Evolutionary conservation across 2,797 vertebrate species (phyloP).

Genomic region (Triplophysa bombifrons): DNA sequence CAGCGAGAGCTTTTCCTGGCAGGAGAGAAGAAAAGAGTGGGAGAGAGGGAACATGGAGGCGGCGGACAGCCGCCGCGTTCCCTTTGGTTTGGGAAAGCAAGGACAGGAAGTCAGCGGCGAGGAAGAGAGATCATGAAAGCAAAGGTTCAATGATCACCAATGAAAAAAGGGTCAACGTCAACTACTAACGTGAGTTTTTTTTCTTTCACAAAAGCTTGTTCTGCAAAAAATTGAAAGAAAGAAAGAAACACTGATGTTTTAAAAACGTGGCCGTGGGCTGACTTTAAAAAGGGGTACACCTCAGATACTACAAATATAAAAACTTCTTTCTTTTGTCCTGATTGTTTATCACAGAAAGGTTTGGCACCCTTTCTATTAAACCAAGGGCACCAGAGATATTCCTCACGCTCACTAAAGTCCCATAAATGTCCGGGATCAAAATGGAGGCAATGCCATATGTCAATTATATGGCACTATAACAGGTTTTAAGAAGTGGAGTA

Average conservation of each 20-base stretch:
- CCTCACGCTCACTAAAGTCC: conserved; percentile 77
- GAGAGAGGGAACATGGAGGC: conserved; percentile 64
- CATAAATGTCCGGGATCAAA: conserved; percentile 82
- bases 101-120: conserved; percentile 75
- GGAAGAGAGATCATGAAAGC: conserved; percentile 69
- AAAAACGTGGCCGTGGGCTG: not conserved
- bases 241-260: not conserved
- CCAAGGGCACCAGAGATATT: conserved; percentile 82
- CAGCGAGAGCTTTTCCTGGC: conserved; percentile 67
- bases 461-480: conserved; percentile 83
- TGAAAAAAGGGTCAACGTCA: conserved; percentile 60
- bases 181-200: conserved; percentile 58
- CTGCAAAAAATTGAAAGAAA: not conserved
- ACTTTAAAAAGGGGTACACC: not conserved
- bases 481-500: conserved; percentile 79
- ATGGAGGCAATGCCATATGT: conserved; percentile 79
- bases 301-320: conserved; percentile 58
- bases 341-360: conserved; percentile 78
- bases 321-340: conserved; percentile 58
- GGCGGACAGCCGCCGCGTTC: conserved; percentile 55
- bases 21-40: conserved; percentile 65
- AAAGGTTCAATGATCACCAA: conserved; percentile 76
- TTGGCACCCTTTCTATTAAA: conserved; percentile 82
- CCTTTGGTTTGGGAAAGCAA: conserved; percentile 55
- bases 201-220: conserved; percentile 59